phyloP scores from a whole-genome alignment of 1,140 invertebrate species.

The Megalopta genalis region DNA sequence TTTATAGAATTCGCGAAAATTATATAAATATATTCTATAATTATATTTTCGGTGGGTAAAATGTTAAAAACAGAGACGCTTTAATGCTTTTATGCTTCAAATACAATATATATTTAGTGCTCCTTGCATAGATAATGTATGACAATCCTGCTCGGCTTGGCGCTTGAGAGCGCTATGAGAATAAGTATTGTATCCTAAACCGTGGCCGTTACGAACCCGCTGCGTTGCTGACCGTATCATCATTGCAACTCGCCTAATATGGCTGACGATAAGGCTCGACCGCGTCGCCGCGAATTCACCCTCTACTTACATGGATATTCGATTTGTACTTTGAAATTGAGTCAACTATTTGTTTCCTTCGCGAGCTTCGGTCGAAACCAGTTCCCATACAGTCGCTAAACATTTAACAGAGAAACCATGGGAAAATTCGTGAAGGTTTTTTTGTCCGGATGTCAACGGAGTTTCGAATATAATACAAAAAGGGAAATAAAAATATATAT shows the following conservation, averaged over 20 bases:
- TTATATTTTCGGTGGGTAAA: not conserved
- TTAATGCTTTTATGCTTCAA: not conserved
- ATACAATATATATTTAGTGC: not conserved
- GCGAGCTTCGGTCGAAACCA: slow-evolving; percentile 32
- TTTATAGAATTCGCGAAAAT: too few species aligned
- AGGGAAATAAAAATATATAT: too few species aligned
- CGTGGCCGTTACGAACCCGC: slow-evolving; percentile 40
- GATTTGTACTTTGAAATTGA: slow-evolving; percentile 65
- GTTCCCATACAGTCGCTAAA: slow-evolving; percentile 20
- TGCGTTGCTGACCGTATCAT: slow-evolving; percentile 56
- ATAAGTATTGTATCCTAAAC: slow-evolving; percentile 11
- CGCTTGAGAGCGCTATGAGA: not conserved
- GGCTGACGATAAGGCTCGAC: slow-evolving; percentile 42
- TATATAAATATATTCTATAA: too few species aligned
- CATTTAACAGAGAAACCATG: not conserved
- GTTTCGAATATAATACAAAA: not conserved
- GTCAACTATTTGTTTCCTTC: slow-evolving; percentile 48
- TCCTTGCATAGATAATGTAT: not conserved
- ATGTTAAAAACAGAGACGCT: not conserved
- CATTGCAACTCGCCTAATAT: slow-evolving; percentile 51
- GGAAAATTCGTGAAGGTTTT: not conserved
- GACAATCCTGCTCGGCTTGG: not conserved
- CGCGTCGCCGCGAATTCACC: slow-evolving; percentile 36
- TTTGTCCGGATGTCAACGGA: not conserved
- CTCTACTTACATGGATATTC: slow-evolving; percentile 43